Conservation (phyloP, 2,113 vertebrate species). For the Chloebia gouldiae region DNA sequence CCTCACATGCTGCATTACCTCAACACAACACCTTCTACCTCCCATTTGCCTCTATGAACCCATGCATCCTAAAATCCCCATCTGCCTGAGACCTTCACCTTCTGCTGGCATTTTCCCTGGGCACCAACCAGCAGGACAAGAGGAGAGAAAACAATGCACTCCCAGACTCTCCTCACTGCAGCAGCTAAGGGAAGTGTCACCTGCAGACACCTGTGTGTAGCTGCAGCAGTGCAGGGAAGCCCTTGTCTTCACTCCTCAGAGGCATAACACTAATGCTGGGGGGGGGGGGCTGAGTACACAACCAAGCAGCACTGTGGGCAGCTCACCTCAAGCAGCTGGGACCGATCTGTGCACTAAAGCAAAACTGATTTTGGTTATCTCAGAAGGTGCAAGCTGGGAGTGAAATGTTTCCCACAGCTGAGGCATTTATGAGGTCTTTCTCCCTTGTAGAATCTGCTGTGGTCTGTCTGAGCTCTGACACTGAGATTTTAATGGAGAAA, state of each 20-base stretch:
- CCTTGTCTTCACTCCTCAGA: background rate
- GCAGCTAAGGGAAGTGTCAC: background rate
- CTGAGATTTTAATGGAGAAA: background rate
- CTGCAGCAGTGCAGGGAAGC: background rate
- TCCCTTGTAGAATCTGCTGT: background rate
- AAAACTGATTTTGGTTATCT: fast-evolving
- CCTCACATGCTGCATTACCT: background rate
- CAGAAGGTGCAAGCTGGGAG: fast-evolving
- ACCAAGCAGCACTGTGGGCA: fast-evolving
- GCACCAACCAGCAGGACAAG: background rate
- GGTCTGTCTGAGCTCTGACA: background rate
- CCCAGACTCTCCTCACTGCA: background rate
- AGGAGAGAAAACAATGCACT: background rate
- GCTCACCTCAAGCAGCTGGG: background rate
- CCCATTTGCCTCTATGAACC: background rate
- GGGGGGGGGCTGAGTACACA: background rate
- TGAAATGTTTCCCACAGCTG: background rate
- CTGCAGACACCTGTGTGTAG: background rate
- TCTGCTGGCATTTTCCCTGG: background rate
- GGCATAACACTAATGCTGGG: background rate
- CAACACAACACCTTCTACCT: background rate
- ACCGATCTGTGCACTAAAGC: fast-evolving
- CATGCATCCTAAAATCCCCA: background rate
- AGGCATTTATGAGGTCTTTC: background rate
- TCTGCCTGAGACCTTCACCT: background rate